A percentile compares a stretch with the other conserved stretches of the same genome.
phyloP scores from a whole-genome alignment of 1,140 invertebrate genomes.

The Drosophila ficusphila region DNA sequence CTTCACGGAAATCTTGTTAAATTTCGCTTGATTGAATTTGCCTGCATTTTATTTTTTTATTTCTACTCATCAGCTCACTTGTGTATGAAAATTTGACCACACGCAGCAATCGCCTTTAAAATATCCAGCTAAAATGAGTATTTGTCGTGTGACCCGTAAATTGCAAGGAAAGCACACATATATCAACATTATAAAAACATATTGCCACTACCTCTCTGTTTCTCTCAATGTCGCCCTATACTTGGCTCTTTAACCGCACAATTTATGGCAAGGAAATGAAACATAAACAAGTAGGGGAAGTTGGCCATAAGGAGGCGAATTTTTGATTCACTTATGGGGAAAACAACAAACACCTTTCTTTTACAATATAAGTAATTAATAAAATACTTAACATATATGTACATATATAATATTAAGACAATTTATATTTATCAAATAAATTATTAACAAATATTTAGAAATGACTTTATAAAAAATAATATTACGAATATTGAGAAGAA shows the following conservation, averaged over 20 bases:
- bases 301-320: slow-evolving; percentile 10
- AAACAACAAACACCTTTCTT: too few species aligned
- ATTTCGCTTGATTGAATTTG: slow-evolving; percentile 78
- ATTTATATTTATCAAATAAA: too few species aligned
- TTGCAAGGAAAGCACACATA: slow-evolving; percentile 39
- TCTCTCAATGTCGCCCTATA: background rate
- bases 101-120: slow-evolving; percentile 16
- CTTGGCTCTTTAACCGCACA: slow-evolving; percentile 42
- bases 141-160: slow-evolving; percentile 41
- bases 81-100: slow-evolving; percentile 35
- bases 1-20: slow-evolving; percentile 76
- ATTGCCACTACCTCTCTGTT: slow-evolving; percentile 2
- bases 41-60: slow-evolving; percentile 53
- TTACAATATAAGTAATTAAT: background rate
- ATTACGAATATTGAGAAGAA: background rate
- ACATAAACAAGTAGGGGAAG: slow-evolving; percentile 48
- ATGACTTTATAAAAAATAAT: too few species aligned
- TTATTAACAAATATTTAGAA: too few species aligned
- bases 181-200: slow-evolving; percentile 62
- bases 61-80: background rate
- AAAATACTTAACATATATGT: too few species aligned
- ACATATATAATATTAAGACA: background rate
- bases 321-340: slow-evolving; percentile 20
- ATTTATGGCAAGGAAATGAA: slow-evolving; percentile 71
- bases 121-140: slow-evolving; percentile 13